A percentile compares a stretch with the other conserved stretches of the same genome.
These are phyloP conservation scores for Ephestia elutella DNA, from an alignment of 1,140 invertebrate species.

Conservation along the genomic window DNA sequence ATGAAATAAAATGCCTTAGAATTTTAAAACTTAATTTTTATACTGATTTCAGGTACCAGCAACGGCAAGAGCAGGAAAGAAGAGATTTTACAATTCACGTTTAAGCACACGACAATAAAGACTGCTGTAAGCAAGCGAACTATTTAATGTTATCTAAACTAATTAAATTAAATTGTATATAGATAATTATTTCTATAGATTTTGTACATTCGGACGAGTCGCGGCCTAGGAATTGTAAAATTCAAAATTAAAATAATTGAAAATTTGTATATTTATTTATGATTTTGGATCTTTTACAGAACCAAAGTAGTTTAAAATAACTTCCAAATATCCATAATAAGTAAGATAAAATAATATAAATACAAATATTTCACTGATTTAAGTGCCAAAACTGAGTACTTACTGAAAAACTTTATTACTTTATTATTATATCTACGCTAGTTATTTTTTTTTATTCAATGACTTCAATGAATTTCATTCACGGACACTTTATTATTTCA, in stretches of 20 bases:
- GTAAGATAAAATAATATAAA: no score
- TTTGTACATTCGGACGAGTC: conserved; percentile 21
- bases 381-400: no score
- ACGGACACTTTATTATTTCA: no score
- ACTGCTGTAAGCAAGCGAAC: conserved; percentile 51
- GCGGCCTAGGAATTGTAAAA: conserved; percentile 20
- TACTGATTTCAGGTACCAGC: conserved; percentile 73
- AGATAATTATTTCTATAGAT: conserved; percentile 19
- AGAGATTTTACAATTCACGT: conserved; percentile 80
- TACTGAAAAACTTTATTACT: no score
- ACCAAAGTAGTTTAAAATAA: no score
- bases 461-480: no score
- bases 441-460: no score
- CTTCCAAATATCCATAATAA: no score
- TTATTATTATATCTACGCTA: no score
- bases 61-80: conserved; percentile 77
- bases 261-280: not conserved
- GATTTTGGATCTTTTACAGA: not conserved
- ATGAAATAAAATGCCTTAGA: no score
- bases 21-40: not conserved
- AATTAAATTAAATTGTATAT: conserved; percentile 11
- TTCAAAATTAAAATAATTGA: conserved; percentile 2
- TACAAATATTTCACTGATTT: no score
- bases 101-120: conserved; percentile 71
- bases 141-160: conserved; percentile 44